Base-by-base conservation (phyloP, 2,888 invertebrate species). In the Pyrrhosoma nymphula region DNA sequence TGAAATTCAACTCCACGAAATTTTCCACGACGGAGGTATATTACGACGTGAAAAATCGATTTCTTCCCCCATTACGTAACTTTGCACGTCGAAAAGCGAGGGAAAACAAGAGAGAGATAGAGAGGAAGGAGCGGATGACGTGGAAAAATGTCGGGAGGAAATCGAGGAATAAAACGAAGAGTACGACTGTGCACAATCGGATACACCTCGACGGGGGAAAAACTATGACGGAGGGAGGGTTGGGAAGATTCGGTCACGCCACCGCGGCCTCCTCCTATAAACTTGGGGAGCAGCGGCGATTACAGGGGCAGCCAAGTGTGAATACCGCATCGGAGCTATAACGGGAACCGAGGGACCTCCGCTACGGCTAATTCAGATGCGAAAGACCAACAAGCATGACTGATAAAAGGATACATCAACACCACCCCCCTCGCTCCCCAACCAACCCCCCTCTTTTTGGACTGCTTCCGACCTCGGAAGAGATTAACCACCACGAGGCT, bases 301-400 rank as follows among this genome's bases (percentile, higher is more conserved):
- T 69, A 75, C 93, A 93, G 93, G 69, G 10, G 69, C 93, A 93
- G 30, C 93, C 39, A n/a, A 93, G 93, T 93, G 93, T 69, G 93
- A 89, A 89, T 56, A 89, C 89, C 89, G 89, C 89, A 56, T 89
- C 89, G 89, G 69, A 75, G 93, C 35, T 93, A 89, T 89, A 93
- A 93, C 91, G 91, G 91, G 90, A 91, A 91, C 47, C 90, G 56
- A 91, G 91, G 63, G 30, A 91, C 91, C 91, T 63, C 91, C 91
- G 91, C 91, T 91, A 91, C 60, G 90, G 90, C 56, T 91, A 91
- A 91, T 91, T 91, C 91, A 91, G 91, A 91, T 69, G 93, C 93
- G 69, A 55, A 93, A 93, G 93, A 93, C 47, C 93, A 93, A 93
- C 69, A 93, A 93, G 93, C 93, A 93, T 93, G 93, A 93, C 93